Evolutionary conservation across 2,797 vertebrate genomes (phyloP).

Genomic region (Enteromius radiatus): DNA sequence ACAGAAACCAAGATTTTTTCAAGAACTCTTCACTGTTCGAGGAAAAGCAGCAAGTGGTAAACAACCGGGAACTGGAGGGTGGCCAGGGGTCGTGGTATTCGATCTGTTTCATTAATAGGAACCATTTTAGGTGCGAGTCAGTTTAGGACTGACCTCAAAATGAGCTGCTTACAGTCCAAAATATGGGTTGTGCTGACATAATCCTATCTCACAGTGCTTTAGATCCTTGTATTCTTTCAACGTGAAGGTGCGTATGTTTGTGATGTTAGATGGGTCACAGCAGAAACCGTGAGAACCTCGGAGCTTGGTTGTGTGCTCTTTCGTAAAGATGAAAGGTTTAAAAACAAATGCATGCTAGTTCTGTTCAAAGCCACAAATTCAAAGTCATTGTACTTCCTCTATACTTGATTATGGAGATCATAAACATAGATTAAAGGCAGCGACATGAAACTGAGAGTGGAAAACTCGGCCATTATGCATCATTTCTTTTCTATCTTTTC

Average conservation of each 20-base stretch:
- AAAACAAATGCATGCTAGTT: background rate
- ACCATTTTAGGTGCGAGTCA: background rate
- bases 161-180: background rate
- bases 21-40: constrained; percentile 32
- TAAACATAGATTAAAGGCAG: background rate
- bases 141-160: background rate
- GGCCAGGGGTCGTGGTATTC: background rate
- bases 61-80: constrained; percentile 28
- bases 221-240: background rate
- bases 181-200: background rate
- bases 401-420: constrained; percentile 1
- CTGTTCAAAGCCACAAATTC: background rate
- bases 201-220: background rate
- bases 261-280: background rate
- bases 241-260: background rate
- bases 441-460: constrained; percentile 12
- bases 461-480: background rate
- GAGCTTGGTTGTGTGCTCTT: constrained; percentile 24
- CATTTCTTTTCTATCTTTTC: background rate
- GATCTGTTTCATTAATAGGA: constrained; percentile 25
- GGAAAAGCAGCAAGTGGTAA: constrained; percentile 19
- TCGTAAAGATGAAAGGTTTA: background rate
- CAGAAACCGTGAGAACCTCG: constrained; percentile 3
- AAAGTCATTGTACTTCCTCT: constrained; percentile 14
- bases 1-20: constrained; percentile 32